Evolutionary conservation across 2,888 invertebrate species (phyloP), one percentile per base, ranked within the genome.

Genomic region (Apotomis turbidana): DNA sequence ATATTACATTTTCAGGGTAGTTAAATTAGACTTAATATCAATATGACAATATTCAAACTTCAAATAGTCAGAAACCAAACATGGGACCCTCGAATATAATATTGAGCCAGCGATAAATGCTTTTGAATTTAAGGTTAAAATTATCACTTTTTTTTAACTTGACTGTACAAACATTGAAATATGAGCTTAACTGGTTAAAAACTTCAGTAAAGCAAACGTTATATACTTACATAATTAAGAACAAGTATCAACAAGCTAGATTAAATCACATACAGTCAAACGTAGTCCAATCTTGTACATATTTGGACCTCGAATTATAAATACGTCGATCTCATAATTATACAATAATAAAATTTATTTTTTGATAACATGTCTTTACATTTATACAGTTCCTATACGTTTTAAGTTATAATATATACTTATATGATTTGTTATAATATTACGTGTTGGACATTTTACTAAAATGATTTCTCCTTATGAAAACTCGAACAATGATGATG

Each of bases 331-430:
- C 27, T 46, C 64, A 52, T 62, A 67, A 13, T 57, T 54, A 57
- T 57, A 57, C 52, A 68, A 68, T 55, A 62, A 69, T 68, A 68
- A 62, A 62, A 68, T 72, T 49, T 58, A 68, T 62, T 58, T 72
- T 44, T 27, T 68, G 41, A 63, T 63, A 72, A 72, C 68, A 46
- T 72, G 58, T 67, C 64, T 72, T 68, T 72, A 72, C 72, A 72
- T 72, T 72, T 72, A 68, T 72, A 72, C 63, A 72, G 46, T 41
- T 52, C 36, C 13, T 59, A 59, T 54, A 68, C 57, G 49, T 27
- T 63, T 68, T 44, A 71, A 38, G 41, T 68, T 62, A 62, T 36
- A 58, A 51, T 62, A 68, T n/a, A 54, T 52, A 58, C 51, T 44
- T 68, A 58, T 58, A 68, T 57, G 59, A 57, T 44, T 62, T 67